Base-by-base conservation (phyloP, 2,113 vertebrate species). In the Takifugu flavidus region DNA sequence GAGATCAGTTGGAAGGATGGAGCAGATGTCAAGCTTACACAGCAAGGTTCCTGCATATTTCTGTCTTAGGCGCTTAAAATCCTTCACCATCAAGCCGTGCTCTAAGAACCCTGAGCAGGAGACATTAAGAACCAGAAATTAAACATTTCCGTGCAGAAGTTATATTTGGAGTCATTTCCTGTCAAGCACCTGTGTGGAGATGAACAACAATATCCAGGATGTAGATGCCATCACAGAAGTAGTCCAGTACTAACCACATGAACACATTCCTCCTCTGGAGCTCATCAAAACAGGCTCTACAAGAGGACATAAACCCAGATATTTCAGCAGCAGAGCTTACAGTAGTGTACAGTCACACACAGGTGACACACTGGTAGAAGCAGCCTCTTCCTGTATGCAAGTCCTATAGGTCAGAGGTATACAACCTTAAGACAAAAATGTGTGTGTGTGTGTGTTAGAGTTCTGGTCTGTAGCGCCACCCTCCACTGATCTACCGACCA, bases 221-320 rank as follows among this genome's bases (percentile, higher is more conserved):
- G 69, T 98, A 99, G 80, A 98, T 42, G 11, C 85, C 72, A 46
- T 98, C 96, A 1, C 95, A 95, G 61, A 92, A 7, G 49, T 96
- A 98, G 84, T 99, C 97, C 62, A 98, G 62, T 54, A 93, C 91
- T 77, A 98, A 72, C 96, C 96, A 98, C 50, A 93, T 84, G 75
- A 92, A 62, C 57, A 91, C 82, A 28, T 91, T 93, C 43, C 50
- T 82, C 62, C 83, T 91, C 67, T 98, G 97, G 51, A 98, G 91
- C 60, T 96, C 94, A 84, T 90, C 91, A 61, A 98, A 99, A 76
- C 96, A 99, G 57, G 96, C 94, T 86, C 96, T 99, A 74, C 13
- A 77, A 43, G 66, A 55, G 26, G 25, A 82, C 1, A 65, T 7
- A 42, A 3, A 31, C 2, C 6, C 6, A 49, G 5, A 42, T 6